These are phyloP conservation scores for Nomada fabriciana DNA, from an alignment of 2,888 invertebrate species.

Conservation along the genomic window DNA sequence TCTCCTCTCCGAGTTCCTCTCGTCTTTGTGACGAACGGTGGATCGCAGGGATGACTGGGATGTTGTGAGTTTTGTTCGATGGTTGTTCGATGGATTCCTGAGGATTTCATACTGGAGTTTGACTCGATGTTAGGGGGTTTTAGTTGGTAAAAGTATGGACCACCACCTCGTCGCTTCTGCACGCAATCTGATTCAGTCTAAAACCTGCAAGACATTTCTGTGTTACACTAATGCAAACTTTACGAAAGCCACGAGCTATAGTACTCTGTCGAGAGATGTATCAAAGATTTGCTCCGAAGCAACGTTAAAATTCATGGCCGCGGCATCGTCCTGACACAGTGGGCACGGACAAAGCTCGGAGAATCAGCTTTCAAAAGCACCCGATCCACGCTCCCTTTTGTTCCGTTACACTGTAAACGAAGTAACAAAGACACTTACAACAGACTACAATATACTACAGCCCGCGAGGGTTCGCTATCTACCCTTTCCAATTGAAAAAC, in stretches of 20 bases:
- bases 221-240: background rate
- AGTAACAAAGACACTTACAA: slow-evolving; percentile 27
- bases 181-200: background rate
- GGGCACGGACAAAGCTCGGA: slow-evolving; percentile 24
- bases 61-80: no score
- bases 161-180: background rate
- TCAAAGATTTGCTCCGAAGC: background rate
- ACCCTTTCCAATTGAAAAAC: slow-evolving; percentile 7
- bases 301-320: background rate
- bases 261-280: background rate
- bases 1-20: slow-evolving; percentile 18
- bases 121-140: no score
- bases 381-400: slow-evolving; percentile 27
- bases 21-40: background rate
- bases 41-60: background rate
- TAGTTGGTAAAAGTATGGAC: no score
- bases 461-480: background rate
- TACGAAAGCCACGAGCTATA: no score
- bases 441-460: background rate
- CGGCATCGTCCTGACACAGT: background rate
- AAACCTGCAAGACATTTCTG: background rate
- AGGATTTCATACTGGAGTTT: no score
- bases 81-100: no score
- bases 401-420: slow-evolving; percentile 21
- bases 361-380: slow-evolving; percentile 36